Conservation (phyloP, 1,140 invertebrate genomes). For the Bombus confusus region DNA sequence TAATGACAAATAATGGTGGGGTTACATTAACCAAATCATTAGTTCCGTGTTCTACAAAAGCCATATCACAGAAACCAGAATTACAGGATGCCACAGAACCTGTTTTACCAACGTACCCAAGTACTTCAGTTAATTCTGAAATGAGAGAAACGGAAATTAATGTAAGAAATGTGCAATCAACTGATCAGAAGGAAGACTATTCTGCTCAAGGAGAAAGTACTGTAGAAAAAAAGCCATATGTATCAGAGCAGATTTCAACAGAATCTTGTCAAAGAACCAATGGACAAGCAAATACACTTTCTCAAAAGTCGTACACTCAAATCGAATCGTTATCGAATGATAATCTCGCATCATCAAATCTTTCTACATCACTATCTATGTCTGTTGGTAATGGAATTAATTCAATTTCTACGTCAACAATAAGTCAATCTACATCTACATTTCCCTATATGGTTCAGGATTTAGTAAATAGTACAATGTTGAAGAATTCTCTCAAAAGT, state of each 20-base stretch:
- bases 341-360: constrained; percentile 22
- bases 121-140: not conserved
- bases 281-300: not conserved
- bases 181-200: constrained; percentile 24
- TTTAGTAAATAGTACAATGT: constrained; percentile 74
- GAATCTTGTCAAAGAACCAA: constrained; percentile 29
- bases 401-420: constrained; percentile 10
- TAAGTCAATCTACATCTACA: constrained; percentile 53
- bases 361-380: not conserved
- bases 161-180: constrained; percentile 39
- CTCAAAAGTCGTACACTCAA: constrained; percentile 24
- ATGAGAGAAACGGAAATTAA: not conserved
- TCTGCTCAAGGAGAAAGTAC: not conserved
- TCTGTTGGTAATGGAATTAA: constrained; percentile 16
- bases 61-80: constrained; percentile 29
- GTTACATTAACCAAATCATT: constrained; percentile 18
- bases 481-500: constrained; percentile 45
- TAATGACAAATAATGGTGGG: constrained; percentile 35
- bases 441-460: constrained; percentile 78
- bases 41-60: constrained; percentile 17
- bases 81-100: not conserved
- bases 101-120: not conserved
- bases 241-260: not conserved
- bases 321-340: constrained; percentile 21
- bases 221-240: constrained; percentile 37